Evolutionary conservation across 2,888 invertebrate species (phyloP), one percentile per base, ranked within the genome.

Genomic region (Schizaphis graminum): DNA sequence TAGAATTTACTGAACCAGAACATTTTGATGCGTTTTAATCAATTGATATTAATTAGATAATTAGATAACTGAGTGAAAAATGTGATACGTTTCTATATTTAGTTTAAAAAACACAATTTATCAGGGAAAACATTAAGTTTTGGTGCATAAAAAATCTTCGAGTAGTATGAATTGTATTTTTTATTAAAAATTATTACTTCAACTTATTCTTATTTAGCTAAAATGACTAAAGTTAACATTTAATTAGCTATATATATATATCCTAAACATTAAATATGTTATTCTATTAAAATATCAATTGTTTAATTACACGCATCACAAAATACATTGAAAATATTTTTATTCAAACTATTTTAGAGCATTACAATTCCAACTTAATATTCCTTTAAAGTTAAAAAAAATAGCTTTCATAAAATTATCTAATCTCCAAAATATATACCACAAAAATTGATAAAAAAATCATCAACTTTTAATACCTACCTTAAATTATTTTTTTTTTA

Each of bases 401-500:
- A 16, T n/a, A 35, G 1, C 21, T 35, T 26, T 21, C 21, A 35
- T 44, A 44, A 21, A n/a, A 35, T 35, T 77, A 77, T 77, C 35
- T 35, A 77, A 67, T 35, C 16, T 67, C 5, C 13, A 67, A 67
- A 67, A 67, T n/a, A 67, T 67, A 67, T n/a, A 67, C 13, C 7
- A 44, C 26, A 86, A 28, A 28, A 86, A 86, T 86, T n/a, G 1
- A 13, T 8, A 16, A 49, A 87, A 87, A 16, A 67, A 5, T 77
- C 35, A 77, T 49, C n/a, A 87, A 26, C 49, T 49, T 87, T 87
- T 87, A 21, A 53, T 87, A 87, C 49, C 8, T 87, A 87, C 49
- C 8, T 53, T 16, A 5, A 88, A 88, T 53, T 77, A 47, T 86
- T 47, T 86, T 89, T 86, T 89, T 87, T 90, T 90, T n/a, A 90